phyloP scores from a whole-genome alignment of 2,888 invertebrate genomes.

The Ctenicera cuprea region DNA sequence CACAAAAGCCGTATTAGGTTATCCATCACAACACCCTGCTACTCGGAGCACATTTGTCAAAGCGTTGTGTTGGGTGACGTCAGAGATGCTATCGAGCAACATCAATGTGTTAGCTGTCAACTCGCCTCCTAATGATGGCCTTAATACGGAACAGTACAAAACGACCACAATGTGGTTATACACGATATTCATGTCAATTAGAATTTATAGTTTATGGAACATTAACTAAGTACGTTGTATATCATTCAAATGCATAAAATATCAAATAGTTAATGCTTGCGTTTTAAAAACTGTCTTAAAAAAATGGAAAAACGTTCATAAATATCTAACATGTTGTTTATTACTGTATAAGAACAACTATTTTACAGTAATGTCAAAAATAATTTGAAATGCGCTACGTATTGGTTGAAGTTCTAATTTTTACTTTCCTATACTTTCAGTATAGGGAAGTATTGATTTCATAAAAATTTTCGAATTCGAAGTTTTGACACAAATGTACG shows the following conservation, averaged over 20 bases:
- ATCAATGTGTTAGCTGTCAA: slow-evolving; percentile 57
- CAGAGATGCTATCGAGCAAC: slow-evolving; percentile 50
- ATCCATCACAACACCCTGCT: slow-evolving; percentile 40
- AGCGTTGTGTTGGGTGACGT: slow-evolving; percentile 41
- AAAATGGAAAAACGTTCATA: not conserved
- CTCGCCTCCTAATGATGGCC: slow-evolving; percentile 54
- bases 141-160: slow-evolving; percentile 54
- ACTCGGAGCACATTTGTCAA: slow-evolving; percentile 45
- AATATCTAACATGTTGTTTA: not conserved
- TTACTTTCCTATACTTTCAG: no score
- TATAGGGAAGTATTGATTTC: no score
- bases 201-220: slow-evolving; percentile 42
- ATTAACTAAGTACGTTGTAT: slow-evolving; percentile 33
- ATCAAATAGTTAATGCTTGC: slow-evolving; percentile 1
- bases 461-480: no score
- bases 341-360: no score
- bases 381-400: no score
- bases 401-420: no score
- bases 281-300: not conserved
- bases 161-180: slow-evolving; percentile 51
- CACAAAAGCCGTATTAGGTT: slow-evolving; percentile 40
- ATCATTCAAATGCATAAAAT: slow-evolving; percentile 23
- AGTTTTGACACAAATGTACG: no score
- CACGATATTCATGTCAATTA: slow-evolving; percentile 55
- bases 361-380: no score